Evolutionary conservation across 64 coral and sea anemone genomes (phyloP).

Genomic region (Trachythela sp.): DNA sequence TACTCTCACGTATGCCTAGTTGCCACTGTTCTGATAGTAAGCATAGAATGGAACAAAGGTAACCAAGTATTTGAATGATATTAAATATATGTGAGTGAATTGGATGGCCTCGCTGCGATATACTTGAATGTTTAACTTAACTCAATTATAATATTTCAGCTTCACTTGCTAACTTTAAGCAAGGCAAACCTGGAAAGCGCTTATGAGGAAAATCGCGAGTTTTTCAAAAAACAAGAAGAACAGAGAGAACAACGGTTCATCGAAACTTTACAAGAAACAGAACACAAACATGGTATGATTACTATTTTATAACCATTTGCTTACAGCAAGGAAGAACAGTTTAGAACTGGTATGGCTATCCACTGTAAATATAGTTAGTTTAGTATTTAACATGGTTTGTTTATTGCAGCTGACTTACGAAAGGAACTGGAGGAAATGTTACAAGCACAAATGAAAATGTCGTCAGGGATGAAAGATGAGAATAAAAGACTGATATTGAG

Average conservation of each 20-base stretch:
- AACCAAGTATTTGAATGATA: too few relatives aligned
- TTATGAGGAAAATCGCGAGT: neutral
- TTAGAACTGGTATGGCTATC: too few relatives aligned
- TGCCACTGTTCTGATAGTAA: too few relatives aligned
- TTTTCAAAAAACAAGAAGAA: neutral
- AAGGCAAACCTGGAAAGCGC: neutral
- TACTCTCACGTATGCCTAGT: too few relatives aligned
- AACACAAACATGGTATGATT: neutral
- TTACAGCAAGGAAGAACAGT: neutral
- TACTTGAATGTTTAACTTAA: neutral
- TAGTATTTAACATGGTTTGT: neutral
- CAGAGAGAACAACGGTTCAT: neutral
- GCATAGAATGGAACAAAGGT: too few relatives aligned
- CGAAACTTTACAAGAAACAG: neutral
- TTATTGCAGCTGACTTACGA: neutral
- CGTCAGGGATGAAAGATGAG: neutral
- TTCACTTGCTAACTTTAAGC: neutral
- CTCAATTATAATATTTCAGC: neutral
- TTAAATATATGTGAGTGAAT: too few relatives aligned
- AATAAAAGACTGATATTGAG: neutral
- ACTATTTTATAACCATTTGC: neutral
- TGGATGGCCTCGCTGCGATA: too few relatives aligned
- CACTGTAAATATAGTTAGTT: neutral
- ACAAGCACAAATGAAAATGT: neutral
- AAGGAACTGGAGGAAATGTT: constrained; percentile 8